Evolutionary conservation across 2,113 vertebrate species (phyloP), one percentile per base, ranked within the genome.

Genomic region (Neodon shergylaensis): DNA sequence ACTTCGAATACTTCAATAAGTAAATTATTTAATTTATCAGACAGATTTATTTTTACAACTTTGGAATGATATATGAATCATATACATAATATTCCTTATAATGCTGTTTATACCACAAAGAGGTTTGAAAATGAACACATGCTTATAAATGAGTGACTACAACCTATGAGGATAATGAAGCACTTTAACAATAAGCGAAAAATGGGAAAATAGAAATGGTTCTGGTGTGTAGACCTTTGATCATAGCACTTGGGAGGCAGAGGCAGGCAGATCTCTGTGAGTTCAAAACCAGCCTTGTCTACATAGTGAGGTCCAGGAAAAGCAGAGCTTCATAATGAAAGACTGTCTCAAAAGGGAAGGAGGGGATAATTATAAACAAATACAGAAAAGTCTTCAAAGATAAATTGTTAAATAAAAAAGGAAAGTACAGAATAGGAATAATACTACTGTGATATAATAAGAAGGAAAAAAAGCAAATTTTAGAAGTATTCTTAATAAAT

Each of bases 41-140:
- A 78, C 16, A 81, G 39, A 76, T 76, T 47, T 39, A 52, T 82
- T 76, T 76, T 91, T 79, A 95, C 6, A 96, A 83, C 61, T 95
- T 66, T 96, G 21, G 16, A 90, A 76, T 90, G 83, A 70, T 36
- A 74, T 76, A 87, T 92, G 33, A 39, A 39, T 49, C 74, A 54
- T 84, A 26, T 61, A 42, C 0, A 28, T 61, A 63, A 58, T 39
- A 83, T 63, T 92, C 14, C 44, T 70, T 87, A 66, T 2, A 90
- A 11, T 66, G 39, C 5, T 73, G 31, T 81, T 85, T 81, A 8
- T 92, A 86, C 61, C 58, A 90, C 47, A 95, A 92, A 90, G 33
- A 73, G 0, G 26, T 49, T 19, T 74, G 39, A 68, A 90, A 92
- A 82, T 21, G 74, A 76, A 24, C 2, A 8, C 33, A 52, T 17